A percentile compares a stretch with the other conserved stretches of the same genome.
Conservation (phyloP, 2,888 invertebrate genomes). For the Andrena dorsata region DNA sequence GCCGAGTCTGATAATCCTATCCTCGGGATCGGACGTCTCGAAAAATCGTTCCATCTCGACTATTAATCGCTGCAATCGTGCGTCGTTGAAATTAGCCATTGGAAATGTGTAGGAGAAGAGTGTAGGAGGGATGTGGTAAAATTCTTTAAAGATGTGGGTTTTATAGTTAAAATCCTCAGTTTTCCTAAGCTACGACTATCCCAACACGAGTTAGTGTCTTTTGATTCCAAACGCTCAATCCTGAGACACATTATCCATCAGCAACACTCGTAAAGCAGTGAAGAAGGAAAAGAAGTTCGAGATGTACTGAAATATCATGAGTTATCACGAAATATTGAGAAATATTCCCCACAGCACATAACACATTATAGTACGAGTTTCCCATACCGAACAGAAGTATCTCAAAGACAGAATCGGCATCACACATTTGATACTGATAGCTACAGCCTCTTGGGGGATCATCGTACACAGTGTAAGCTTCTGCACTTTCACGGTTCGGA, state of each 20-base stretch:
- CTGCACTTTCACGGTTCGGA: slow-evolving; percentile 20
- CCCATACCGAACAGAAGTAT: slow-evolving; percentile 58
- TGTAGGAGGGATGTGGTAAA: too few species aligned
- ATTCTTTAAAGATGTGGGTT: too few species aligned
- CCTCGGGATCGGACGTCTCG: slow-evolving; percentile 16
- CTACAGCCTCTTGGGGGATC: slow-evolving; percentile 60
- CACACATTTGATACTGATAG: slow-evolving; percentile 54
- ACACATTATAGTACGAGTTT: not conserved
- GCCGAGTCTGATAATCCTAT: slow-evolving; percentile 4
- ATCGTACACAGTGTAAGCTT: slow-evolving; percentile 8
- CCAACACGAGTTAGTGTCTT: too few species aligned
- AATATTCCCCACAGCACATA: not conserved
- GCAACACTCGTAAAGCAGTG: slow-evolving; percentile 58
- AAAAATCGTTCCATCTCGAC: slow-evolving; percentile 46
- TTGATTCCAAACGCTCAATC: not conserved
- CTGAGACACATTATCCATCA: not conserved
- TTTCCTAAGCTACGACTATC: too few species aligned
- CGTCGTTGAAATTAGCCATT: not conserved
- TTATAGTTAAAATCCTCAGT: not conserved
- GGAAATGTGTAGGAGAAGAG: not conserved
- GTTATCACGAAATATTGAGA: too few species aligned
- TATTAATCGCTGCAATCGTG: slow-evolving; percentile 51
- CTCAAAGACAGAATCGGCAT: slow-evolving; percentile 62
- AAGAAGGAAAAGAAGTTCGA: slow-evolving; percentile 67
- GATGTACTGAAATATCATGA: slow-evolving; percentile 55